Conservation (phyloP, 92 coral and sea anemone species). For the Diadumene lineata region DNA sequence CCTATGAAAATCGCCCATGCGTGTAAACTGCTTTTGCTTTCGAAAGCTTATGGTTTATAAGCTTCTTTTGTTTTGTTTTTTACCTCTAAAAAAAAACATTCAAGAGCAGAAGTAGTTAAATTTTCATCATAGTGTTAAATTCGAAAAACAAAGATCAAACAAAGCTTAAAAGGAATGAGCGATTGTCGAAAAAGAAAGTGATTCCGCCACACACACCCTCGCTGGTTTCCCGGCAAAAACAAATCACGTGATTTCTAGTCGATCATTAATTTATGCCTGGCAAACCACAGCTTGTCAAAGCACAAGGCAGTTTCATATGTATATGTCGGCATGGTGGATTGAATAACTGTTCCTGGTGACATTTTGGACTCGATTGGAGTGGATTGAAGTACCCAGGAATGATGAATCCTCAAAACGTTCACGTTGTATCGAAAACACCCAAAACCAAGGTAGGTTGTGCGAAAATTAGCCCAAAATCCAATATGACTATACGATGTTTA, state of each 20-base stretch:
- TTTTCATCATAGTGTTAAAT: background rate
- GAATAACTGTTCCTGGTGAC: background rate
- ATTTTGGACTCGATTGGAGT: background rate
- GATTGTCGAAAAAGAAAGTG: background rate
- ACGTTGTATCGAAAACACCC: conserved; percentile 20
- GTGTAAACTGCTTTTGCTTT: too few species aligned
- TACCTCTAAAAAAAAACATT: background rate
- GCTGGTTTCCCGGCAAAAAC: background rate
- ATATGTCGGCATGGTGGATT: conserved; percentile 27
- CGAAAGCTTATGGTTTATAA: too few species aligned
- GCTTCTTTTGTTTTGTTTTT: too few species aligned
- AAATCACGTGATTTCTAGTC: conserved; percentile 9
- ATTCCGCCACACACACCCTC: conserved; percentile 1
- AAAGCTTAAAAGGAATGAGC: background rate
- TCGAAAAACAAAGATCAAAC: background rate
- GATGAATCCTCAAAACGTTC: conserved; percentile 19
- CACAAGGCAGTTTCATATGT: conserved; percentile 16
- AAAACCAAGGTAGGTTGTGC: conserved; percentile 31
- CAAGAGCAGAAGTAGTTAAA: background rate
- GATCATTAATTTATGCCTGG: conserved; percentile 25
- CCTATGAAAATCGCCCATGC: too few species aligned
- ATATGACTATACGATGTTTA: conserved; percentile 7
- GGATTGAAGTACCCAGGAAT: background rate
- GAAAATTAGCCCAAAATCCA: background rate
- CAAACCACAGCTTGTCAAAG: conserved; percentile 4